Conservation (phyloP, 2,113 vertebrate genomes). For the Crocuta crocuta region DNA sequence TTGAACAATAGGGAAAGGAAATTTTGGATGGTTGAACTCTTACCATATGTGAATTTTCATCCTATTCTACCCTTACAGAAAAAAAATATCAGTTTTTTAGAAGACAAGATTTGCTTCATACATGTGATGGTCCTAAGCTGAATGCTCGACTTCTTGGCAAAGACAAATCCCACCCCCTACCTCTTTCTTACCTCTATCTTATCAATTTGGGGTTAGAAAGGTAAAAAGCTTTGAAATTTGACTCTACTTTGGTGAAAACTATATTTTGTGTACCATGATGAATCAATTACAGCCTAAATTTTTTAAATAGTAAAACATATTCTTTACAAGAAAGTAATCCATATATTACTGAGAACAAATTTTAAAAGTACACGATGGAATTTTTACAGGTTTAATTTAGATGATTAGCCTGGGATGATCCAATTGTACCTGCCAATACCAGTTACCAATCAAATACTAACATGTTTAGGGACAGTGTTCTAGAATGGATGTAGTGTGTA, state of each 20-base stretch:
- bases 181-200: neutral
- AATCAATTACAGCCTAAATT: neutral
- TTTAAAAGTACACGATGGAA: neutral
- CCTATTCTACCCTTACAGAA: neutral
- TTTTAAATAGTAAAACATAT: neutral
- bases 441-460: constrained; percentile 52
- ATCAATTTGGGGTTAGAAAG: constrained; percentile 3
- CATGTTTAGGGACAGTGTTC: neutral
- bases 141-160: neutral
- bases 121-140: neutral
- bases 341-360: neutral
- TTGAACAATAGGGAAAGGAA: neutral
- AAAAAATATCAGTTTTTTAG: neutral
- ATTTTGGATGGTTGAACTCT: neutral
- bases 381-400: constrained; percentile 32
- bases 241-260: neutral
- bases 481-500: constrained; percentile 38
- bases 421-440: neutral
- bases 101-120: neutral
- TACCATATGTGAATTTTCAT: neutral
- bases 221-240: neutral
- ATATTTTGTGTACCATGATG: neutral
- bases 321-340: constrained; percentile 4
- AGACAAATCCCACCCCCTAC: neutral
- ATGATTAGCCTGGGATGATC: neutral